Evolutionary conservation across 2,113 vertebrate species (phyloP), one percentile per base, ranked within the genome.

Genomic region (Marmota flaviventris): DNA sequence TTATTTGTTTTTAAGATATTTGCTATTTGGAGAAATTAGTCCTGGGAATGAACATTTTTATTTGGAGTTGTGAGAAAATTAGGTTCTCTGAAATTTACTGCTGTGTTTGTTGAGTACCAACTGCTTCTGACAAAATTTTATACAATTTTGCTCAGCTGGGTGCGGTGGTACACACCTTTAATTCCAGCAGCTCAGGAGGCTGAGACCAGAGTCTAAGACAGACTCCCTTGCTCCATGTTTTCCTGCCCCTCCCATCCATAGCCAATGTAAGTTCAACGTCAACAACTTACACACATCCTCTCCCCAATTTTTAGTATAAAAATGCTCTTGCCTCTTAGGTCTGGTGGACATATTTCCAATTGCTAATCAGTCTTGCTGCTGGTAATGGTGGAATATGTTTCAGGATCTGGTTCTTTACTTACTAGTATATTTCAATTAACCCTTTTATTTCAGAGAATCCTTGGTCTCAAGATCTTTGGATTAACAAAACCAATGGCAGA

Each of bases 1-100:
- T 17, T 92, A 56, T 51, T 58, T 70, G 34, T 76, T 94, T 65
- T 58, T 83, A 65, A 79, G 14, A 20, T 83, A 13, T 48, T 86
- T 51, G 14, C 34, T 86, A 51, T 34, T 70, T 95, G 61, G 17
- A 14, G 10, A 72, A 72, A 82, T 6, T 83, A 67, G 8, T 83
- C 5, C 79, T 94, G 4, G 73, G 13, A 95, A 79, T 25, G 79
- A 86, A 76, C 3, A 77, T 82, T 97, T 96, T 91, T 61, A 65
- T 39, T 58, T 58, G 20, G 53, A 69, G 11, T 53, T 70, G 3
- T 61, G 34, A 89, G 65, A 69, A 73, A 90, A 67, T 13, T 48
- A 92, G 18, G 10, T 86, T 93, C 29, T 75, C 72, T 75, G 18
- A 91, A 95, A 79, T 32, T 73, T 75, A 58, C 1, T 34, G 14